Conservation (phyloP, 2,888 invertebrate species). For the Pseudeuparius sepicola region DNA sequence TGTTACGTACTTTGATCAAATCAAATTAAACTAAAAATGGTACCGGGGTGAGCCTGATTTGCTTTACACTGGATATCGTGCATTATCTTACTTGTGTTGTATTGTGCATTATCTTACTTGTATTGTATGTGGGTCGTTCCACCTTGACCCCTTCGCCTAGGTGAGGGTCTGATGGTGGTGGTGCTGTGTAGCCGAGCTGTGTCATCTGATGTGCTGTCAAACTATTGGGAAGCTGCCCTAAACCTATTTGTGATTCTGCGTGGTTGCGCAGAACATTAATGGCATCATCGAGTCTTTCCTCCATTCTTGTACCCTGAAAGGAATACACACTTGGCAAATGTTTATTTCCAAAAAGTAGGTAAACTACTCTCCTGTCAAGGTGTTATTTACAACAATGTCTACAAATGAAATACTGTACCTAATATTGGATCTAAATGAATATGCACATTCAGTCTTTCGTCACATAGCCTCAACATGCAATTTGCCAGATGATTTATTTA, state of each 20-base stretch:
- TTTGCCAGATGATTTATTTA: no score
- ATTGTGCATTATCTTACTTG: no score
- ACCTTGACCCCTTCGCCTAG: slow-evolving; percentile 39
- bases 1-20: no score
- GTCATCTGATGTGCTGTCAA: slow-evolving; percentile 42
- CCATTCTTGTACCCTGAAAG: slow-evolving; percentile 78
- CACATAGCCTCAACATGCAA: no score
- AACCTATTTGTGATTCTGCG: slow-evolving; percentile 66
- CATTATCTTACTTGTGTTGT: no score
- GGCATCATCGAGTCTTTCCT: slow-evolving; percentile 90
- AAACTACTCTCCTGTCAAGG: background rate
- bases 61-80: no score
- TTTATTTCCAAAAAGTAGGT: slow-evolving; percentile 2
- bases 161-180: slow-evolving; percentile 39
- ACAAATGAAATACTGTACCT: background rate
- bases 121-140: slow-evolving; percentile 40
- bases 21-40: no score
- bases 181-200: slow-evolving; percentile 44
- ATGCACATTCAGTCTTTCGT: no score
- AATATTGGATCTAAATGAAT: no score
- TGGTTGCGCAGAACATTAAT: slow-evolving; percentile 92
- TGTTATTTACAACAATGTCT: slow-evolving; percentile 9
- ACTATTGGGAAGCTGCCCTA: slow-evolving; percentile 37
- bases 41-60: no score
- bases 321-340: slow-evolving; percentile 4